A percentile compares a stretch with the other conserved stretches of the same genome.
These are phyloP conservation scores for Platalea minor DNA, from an alignment of 2,797 vertebrate genomes.

Conservation along the genomic window DNA sequence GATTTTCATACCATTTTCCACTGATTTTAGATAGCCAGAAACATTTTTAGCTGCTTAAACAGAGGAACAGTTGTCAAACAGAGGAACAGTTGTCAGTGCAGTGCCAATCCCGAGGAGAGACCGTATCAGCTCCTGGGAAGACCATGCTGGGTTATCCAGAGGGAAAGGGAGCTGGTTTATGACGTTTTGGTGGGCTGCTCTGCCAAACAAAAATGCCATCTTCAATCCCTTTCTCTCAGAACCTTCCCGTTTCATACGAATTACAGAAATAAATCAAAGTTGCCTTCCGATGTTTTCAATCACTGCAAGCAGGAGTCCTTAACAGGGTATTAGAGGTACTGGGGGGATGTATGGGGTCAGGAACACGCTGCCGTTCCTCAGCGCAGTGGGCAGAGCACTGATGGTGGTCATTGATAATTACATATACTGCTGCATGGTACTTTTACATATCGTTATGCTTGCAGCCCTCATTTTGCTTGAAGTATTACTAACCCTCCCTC, in stretches of 20 bases:
- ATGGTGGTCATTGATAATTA: neutral
- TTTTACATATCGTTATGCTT: neutral
- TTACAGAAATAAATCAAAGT: neutral
- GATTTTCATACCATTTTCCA: neutral
- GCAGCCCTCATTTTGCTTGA: neutral
- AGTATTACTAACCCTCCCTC: neutral
- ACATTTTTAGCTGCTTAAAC: neutral
- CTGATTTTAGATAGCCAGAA: neutral
- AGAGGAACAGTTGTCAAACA: neutral
- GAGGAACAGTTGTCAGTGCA: neutral
- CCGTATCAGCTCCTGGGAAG: neutral
- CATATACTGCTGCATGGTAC: neutral
- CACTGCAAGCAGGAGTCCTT: neutral
- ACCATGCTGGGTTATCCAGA: neutral
- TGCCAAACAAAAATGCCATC: neutral
- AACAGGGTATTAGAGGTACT: neutral
- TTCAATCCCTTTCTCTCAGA: neutral
- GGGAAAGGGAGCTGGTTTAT: neutral
- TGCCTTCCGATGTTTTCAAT: neutral
- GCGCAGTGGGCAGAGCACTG: accelerated
- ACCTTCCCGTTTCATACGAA: neutral
- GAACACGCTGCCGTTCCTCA: neutral
- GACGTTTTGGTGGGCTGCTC: neutral
- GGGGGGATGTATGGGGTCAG: neutral
- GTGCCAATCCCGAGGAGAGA: neutral